Evolutionary conservation across 2,888 invertebrate genomes (phyloP).

Genomic region (Diplolepis rosae): DNA sequence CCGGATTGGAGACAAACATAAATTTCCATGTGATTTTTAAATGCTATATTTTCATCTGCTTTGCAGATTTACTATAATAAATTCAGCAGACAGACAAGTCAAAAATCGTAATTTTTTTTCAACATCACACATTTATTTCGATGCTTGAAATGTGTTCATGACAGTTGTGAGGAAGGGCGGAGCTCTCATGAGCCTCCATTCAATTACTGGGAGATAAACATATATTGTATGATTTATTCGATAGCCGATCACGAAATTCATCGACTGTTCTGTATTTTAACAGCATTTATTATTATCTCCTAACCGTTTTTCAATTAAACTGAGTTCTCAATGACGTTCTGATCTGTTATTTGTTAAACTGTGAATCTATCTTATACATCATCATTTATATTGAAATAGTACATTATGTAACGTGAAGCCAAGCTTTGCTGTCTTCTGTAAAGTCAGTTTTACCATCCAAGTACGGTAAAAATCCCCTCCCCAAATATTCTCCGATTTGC

Average conservation of each 20-base stretch:
- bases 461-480: too few relatives aligned
- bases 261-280: neutral
- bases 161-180: neutral
- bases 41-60: neutral
- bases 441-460: too few relatives aligned
- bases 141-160: neutral
- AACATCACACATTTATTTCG: slow-evolving; percentile 1
- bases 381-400: too few relatives aligned
- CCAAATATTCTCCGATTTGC: too few relatives aligned
- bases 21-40: neutral
- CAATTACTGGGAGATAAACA: slow-evolving; percentile 12
- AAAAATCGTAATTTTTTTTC: slow-evolving; percentile 6
- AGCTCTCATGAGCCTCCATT: slow-evolving; percentile 1
- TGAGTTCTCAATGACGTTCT: neutral
- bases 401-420: too few relatives aligned
- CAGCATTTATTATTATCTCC: neutral
- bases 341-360: neutral
- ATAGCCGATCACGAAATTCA: neutral
- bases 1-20: neutral
- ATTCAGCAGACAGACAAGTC: neutral
- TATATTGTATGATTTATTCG: neutral
- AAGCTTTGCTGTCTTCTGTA: too few relatives aligned
- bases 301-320: neutral
- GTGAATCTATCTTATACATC: too few relatives aligned
- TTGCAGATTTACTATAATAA: neutral